Evolutionary conservation across 1,140 invertebrate species (phyloP), one percentile per base, ranked within the genome.

Genomic region (Temnothorax nylanderi): DNA sequence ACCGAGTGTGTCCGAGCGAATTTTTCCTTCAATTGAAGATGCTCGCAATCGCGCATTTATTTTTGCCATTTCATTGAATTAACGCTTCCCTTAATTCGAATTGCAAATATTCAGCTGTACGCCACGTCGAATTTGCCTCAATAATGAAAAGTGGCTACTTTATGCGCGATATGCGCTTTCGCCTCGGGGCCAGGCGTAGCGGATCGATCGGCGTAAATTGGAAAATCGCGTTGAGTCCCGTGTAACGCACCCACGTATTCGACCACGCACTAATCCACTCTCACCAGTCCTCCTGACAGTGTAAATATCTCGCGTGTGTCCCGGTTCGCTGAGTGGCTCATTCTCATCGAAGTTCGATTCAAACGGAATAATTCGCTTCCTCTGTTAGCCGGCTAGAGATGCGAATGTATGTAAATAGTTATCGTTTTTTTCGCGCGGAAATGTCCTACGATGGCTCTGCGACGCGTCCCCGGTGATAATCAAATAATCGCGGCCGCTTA

Each of bases 321-420:
- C 51, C 85, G 75, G 54, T 41, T 60, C 54, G 44, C 51, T 44
- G 21, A 86, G 67, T 90, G 85, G 58, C 56, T 51, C 80, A 60
- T 72, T 86, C 67, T 76, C 88, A 60, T 90, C 81, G 92, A 87
- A 87, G 85, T 88, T 90, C 89, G 88, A 93, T 91, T 89, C 89
- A 81, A 86, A 86, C 78, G 81, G 67, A 87, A 89, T 87, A 89
- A 93, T 90, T 87, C 71, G 86, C 64, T 69, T 49, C 80, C 85
- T 91, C 85, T 86, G 69, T 54, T 64, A 56, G 71, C 18, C 51
- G 60, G 13, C 16, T 18, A 18, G 69, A 60, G 18, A 26, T 32
- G 56, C 54, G 32, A 54, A n/a, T 18, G n/a, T 47, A 37, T 74
- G 65, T 72, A 82, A 82, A 82, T 82, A 34, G 69, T 60, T 74